These are phyloP conservation scores for Chrysopilus asiliformis DNA, from an alignment of 2,888 invertebrate genomes.

Conservation along the genomic window DNA sequence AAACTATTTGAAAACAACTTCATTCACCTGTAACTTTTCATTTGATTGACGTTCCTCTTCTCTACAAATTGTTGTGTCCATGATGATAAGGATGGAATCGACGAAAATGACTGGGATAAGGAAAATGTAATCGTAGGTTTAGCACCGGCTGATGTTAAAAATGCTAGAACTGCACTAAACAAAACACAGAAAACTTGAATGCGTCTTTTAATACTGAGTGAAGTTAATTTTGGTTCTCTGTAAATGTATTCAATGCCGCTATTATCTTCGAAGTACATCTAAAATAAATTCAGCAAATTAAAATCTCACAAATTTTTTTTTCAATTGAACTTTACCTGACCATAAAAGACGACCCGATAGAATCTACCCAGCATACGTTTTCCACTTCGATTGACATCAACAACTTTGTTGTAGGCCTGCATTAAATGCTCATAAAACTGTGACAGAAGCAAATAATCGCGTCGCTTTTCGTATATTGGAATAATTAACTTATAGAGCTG, in stretches of 20 bases:
- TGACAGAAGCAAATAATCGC: constrained; percentile 68
- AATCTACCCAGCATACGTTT: constrained; percentile 80
- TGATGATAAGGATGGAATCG: constrained; percentile 30
- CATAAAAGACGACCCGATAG: constrained; percentile 87
- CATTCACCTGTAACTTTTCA: constrained; percentile 35
- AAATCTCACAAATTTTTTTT: not conserved
- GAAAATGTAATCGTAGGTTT: constrained; percentile 33
- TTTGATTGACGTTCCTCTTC: constrained; percentile 29
- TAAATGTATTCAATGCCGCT: constrained; percentile 84
- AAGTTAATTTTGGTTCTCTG: constrained; percentile 90
- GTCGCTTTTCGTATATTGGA: constrained; percentile 76
- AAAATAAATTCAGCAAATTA: too few relatives aligned
- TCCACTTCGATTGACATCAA: constrained; percentile 75
- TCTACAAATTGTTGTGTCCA: constrained; percentile 35
- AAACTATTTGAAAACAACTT: not conserved
- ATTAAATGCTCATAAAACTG: constrained; percentile 64
- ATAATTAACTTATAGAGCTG: constrained; percentile 74
- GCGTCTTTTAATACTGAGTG: constrained; percentile 46
- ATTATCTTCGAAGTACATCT: constrained; percentile 68
- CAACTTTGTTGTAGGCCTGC: constrained; percentile 75
- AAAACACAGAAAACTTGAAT: constrained; percentile 25
- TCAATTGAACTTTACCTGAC: constrained; percentile 40
- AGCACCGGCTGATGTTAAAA: constrained; percentile 28
- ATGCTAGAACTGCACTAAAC: constrained; percentile 25
- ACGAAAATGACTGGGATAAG: constrained; percentile 26